Conservation (phyloP, 2,888 invertebrate species). For the Scaptomyza parva region DNA sequence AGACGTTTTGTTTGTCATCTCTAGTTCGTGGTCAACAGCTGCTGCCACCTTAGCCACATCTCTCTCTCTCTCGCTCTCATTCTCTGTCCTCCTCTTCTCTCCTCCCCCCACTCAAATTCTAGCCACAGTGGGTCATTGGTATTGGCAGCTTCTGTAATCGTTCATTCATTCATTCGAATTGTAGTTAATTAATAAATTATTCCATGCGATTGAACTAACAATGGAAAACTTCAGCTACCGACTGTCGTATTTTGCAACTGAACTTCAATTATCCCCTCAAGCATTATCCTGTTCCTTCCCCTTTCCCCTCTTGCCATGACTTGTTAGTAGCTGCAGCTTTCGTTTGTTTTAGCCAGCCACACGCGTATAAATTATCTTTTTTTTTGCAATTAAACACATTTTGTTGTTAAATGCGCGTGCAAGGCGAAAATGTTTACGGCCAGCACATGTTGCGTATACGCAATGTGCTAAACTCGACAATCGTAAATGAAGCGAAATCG, state of each 20-base stretch:
- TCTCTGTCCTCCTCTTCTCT: not conserved
- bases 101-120: not conserved
- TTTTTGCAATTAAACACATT: conserved; percentile 75
- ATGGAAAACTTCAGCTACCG: conserved; percentile 59
- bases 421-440: conserved; percentile 56
- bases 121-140: conserved; percentile 8
- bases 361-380: conserved; percentile 52
- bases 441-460: conserved; percentile 65
- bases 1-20: not conserved
- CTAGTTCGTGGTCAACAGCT: conserved; percentile 20
- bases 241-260: conserved; percentile 34
- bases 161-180: conserved; percentile 80
- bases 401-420: conserved; percentile 54
- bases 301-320: not conserved
- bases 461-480: conserved; percentile 45
- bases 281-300: not conserved
- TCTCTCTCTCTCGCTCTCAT: not conserved
- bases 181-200: conserved; percentile 80
- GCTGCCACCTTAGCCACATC: conserved; percentile 8
- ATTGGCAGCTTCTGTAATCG: conserved; percentile 60
- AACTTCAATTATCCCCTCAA: conserved; percentile 55
- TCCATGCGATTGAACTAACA: conserved; percentile 78
- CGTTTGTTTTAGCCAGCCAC: conserved; percentile 19
- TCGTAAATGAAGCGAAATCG: conserved; percentile 59
- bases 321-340: conserved; percentile 11